phyloP scores from a whole-genome alignment of 2,113 vertebrate species.

The Ictidomys tridecemlineatus region DNA sequence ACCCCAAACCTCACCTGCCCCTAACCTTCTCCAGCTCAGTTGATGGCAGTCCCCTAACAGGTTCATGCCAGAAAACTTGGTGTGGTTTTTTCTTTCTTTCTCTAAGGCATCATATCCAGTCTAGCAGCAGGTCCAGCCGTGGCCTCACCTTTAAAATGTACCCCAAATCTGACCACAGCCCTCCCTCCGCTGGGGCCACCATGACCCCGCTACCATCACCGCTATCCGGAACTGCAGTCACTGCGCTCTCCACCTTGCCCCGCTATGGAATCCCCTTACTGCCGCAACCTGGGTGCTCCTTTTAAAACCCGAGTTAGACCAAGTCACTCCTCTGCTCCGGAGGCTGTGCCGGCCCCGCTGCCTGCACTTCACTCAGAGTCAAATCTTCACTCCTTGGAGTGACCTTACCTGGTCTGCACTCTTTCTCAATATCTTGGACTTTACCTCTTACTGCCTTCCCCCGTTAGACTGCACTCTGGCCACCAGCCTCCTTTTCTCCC shows the following conservation, averaged over 20 bases:
- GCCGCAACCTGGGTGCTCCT: not conserved
- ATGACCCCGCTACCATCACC: not conserved
- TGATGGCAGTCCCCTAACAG: not conserved
- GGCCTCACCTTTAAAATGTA: not conserved
- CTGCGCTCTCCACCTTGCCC: not conserved
- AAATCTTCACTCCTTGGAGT: not conserved
- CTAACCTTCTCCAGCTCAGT: not conserved
- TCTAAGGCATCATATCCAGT: not conserved
- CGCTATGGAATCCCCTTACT: not conserved
- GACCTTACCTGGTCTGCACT: not conserved
- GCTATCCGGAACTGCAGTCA: rapidly evolving
- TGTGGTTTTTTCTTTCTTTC: not conserved
- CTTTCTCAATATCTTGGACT: not conserved
- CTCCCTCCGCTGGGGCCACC: not conserved
- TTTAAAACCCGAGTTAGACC: not conserved
- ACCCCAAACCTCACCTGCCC: not conserved
- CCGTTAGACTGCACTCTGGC: not conserved
- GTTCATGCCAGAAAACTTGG: not conserved
- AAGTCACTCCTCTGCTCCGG: not conserved
- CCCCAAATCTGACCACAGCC: not conserved
- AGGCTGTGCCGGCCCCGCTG: rapidly evolving
- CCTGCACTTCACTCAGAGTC: not conserved
- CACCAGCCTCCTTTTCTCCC: not conserved
- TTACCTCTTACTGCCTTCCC: not conserved
- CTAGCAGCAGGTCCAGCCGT: not conserved